Evolutionary conservation across 2,113 vertebrate genomes (phyloP), one percentile per base, ranked within the genome.

Genomic region (Lepidothrix coronata): DNA sequence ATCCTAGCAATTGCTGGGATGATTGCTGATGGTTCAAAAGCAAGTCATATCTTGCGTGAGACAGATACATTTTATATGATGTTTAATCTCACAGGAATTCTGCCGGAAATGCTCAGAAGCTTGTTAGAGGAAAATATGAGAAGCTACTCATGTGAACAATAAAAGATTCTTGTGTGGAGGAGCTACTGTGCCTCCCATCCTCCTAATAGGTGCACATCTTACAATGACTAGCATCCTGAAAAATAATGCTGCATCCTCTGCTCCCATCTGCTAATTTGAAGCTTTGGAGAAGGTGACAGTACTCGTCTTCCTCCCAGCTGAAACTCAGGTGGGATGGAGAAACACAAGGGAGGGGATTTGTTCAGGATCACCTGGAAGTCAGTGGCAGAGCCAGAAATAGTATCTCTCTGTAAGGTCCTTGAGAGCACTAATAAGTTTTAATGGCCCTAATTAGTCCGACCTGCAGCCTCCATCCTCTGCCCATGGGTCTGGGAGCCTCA

Each of bases 31-130:
- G 85, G 85, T 88, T 95, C 67, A 94, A 88, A 70, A 96, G 85
- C 93, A 93, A 97, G 96, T 96, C 76, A 75, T 85, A 94, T 94
- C 96, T 96, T 97, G 92, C 1, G 5, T 25, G 57, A 95, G 68
- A 89, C 83, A 94, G 89, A 92, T 78, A 72, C 83, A 57, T 91
- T 96, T 93, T 85, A 84, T 85, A 88, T 54, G 68, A 89, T 91
- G 73, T 68, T 96, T 96, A 94, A 96, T 91, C 91, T 94, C 88
- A 5, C 83, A 96, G 92, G 91, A 95, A 94, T 96, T 93, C 91
- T 91, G 86, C 61, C 4, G 37, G 92, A 93, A 96, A 93, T 72
- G 81, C 91, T 97, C 77, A 85, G 94, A 95, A 93, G 81, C 74
- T 91, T 87, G 48, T 95, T 81, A 95, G 74, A 92, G 77, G 58